These are phyloP conservation scores for Emydocephalus ijimae DNA, from an alignment of 2,113 vertebrate genomes.

Conservation along the genomic window DNA sequence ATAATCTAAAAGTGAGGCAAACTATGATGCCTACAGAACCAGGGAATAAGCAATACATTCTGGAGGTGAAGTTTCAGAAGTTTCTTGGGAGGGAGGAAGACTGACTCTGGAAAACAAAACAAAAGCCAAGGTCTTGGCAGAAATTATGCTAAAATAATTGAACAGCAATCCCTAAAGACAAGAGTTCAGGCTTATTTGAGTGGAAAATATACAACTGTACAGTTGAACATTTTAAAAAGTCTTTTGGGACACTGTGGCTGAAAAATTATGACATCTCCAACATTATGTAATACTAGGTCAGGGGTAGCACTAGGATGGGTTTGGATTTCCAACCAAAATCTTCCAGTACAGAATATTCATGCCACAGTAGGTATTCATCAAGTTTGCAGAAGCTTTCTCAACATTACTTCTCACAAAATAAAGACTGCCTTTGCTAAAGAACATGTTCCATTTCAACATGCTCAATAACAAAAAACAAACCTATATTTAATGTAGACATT, in stretches of 20 bases:
- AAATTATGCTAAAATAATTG: background rate
- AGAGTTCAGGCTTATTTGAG: background rate
- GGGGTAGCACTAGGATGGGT: background rate
- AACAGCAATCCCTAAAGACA: background rate
- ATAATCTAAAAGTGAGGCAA: background rate
- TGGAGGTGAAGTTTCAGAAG: no score
- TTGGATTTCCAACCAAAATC: background rate
- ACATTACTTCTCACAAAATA: background rate
- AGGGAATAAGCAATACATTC: background rate
- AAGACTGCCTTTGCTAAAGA: background rate
- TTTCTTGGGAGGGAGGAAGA: background rate
- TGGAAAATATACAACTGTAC: background rate
- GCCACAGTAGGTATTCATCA: background rate
- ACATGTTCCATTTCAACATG: background rate
- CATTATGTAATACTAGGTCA: background rate
- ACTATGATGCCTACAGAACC: background rate
- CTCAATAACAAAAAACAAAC: background rate
- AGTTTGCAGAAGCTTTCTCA: background rate
- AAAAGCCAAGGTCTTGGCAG: background rate
- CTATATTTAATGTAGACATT: background rate
- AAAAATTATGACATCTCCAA: background rate
- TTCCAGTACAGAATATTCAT: background rate
- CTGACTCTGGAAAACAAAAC: background rate
- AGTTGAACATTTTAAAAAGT: background rate
- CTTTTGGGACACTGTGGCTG: background rate